Evolutionary conservation across 2,797 vertebrate species (phyloP), one percentile per base, ranked within the genome.

Genomic region (Denticeps clupeoides): DNA sequence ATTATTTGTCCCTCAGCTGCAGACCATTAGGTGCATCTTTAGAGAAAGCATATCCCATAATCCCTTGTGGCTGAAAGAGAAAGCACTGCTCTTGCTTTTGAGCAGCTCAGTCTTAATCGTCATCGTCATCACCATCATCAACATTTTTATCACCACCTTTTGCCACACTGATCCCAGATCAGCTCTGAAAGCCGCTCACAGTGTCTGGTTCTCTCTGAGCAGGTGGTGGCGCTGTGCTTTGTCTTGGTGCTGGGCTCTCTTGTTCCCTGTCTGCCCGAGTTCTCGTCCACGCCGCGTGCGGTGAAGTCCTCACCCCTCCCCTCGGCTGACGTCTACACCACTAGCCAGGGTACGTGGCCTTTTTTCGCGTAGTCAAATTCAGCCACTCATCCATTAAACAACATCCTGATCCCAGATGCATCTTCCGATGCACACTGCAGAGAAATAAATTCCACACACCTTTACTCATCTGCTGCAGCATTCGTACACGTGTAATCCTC

Each of bases 201-300:
- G 60, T 64, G 55, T 65, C 55, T 63, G 60, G 52, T 57, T 70
- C 54, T 56, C 47, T 51, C 65, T 40, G 38, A 35, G 62, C 82
- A 99, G 94, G 92, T 97, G 79, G 84, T 96, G 77, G 90, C 80
- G 47, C 59, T 97, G 77, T 99, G 94, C 72, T 99, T 99, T 2
- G 82, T 97, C 60, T 82, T 99, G 75, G 90, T 96, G 70, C 81
- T 99, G 78, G 93, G 94, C 67, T 93, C 93, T 64, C 76, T 99
- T 44, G 83, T 90, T 63, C 91, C 92, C 47, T 94, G 91, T 78
- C 79, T 94, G 64, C 76, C 84, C 6, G 73, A 81, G 63, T 85
- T 95, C 70, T 93, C 90, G 65, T 82, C 85, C 54, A 60, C 82
- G 69, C 83, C 88, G 44, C 85, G 88, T 76, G 86, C 83, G 73